These are phyloP conservation scores for Eulemur macaco DNA, from an alignment of 2,113 vertebrate genomes.

Conservation along the genomic window DNA sequence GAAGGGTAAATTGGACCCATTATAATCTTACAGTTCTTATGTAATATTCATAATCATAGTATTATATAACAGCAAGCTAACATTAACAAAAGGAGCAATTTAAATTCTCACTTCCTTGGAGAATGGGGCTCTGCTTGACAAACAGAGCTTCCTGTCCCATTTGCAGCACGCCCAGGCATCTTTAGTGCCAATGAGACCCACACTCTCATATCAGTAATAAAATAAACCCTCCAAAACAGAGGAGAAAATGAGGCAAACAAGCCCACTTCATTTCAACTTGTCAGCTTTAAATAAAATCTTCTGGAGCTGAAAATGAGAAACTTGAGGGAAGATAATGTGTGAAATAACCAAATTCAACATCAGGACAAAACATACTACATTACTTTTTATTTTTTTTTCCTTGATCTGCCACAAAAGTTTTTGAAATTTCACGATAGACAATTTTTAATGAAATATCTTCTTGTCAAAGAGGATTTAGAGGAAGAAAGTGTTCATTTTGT, in stretches of 20 bases:
- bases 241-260: constrained; percentile 64
- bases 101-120: constrained; percentile 54
- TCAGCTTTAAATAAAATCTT: constrained; percentile 75
- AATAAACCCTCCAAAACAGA: constrained; percentile 66
- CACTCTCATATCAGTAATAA: constrained; percentile 47
- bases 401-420: constrained; percentile 39
- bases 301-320: constrained; percentile 64
- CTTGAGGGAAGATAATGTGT: constrained; percentile 50
- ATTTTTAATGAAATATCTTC: constrained; percentile 25
- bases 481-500: background rate
- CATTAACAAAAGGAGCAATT: constrained; percentile 70
- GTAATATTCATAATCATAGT: constrained; percentile 72
- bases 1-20: constrained; percentile 65
- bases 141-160: constrained; percentile 46
- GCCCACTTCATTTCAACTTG: constrained; percentile 71
- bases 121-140: constrained; percentile 44
- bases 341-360: constrained; percentile 55
- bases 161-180: constrained; percentile 45
- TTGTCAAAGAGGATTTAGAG: background rate
- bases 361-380: constrained; percentile 35
- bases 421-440: constrained; percentile 14
- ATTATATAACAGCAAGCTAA: constrained; percentile 66
- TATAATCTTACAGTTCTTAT: constrained; percentile 69
- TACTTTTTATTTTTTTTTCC: background rate
- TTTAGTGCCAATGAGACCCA: constrained; percentile 39